Base-by-base conservation (phyloP, 2,888 invertebrate genomes). In the Lasioglossum vierecki region DNA sequence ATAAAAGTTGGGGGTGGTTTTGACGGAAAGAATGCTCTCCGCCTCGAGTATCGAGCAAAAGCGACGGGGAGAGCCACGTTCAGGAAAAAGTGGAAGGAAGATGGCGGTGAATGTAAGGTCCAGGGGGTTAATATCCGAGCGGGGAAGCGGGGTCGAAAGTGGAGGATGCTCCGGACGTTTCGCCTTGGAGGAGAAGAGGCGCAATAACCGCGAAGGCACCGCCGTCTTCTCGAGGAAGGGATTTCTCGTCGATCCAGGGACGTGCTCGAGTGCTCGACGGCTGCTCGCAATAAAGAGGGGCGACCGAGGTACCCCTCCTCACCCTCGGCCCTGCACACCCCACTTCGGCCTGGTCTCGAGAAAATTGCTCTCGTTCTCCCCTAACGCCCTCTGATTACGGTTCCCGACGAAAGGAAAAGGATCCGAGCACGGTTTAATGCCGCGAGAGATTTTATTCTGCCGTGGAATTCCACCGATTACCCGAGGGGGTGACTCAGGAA, bases 371-470 rank as follows among this genome's bases (percentile, higher is more conserved):
- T 80, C 70, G 53, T 39, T 79, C 77, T 81, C 75, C 63, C 87
- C 86, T 80, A 79, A 76, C 77, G 76, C 76, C 71, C 75, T 80
- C 80, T 80, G 88, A 87, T 87, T 82, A 77, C 88, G 79, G 66
- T 18, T 44, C 66, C 79, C 82, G 74, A 79, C 79, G 82, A 81
- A 77, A 80, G 80, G 57, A 83, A 82, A 79, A 63, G 81, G 79
- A 88, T 77, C 77, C 78, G 35, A 63, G 60, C 26, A 57, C 75
- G 35, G 74, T 85, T 84, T 87, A 85, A 88, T 83, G 84, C 81
- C 81, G 60, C 76, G 73, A 79, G 72, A 74, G 80, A 88, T 88
- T 88, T 88, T 81, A 85, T 75, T 71, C 72, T 49, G 44, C 75
- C 57, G 30, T 71, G 79, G 75, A 80, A 88, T 88, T 74, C 82